Evolutionary conservation across 2,797 vertebrate species (phyloP), one percentile per base, ranked within the genome.

Genomic region (Paratrypauchen microcephalus): DNA sequence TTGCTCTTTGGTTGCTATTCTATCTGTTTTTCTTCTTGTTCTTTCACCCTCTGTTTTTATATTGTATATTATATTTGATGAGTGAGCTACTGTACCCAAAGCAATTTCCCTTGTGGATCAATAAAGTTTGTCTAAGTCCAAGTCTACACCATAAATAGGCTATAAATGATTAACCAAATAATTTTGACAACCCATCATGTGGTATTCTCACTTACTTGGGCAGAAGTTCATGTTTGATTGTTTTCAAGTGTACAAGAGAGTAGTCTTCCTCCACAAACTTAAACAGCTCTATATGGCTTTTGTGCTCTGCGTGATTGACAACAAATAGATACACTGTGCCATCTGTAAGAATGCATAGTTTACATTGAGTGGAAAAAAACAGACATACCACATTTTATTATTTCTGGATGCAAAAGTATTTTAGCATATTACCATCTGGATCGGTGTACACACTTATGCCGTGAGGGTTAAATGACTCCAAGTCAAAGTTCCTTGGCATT

Each of bases 271-370:
- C 94, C n/a, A 91, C 68, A 85, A 94, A 97, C 75, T 78, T 91
- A 82, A 99, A 99, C 70, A 96, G 66, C 75, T 99, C 97, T n/a
- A 99, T 89, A 2, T 95, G 95, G 83, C 92, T 94, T 64, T 89
- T 90, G 63, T 79, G 74, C 32, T 94, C 55, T 72, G 96, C 96
- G 79, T 99, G 97, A 91, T 92, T 99, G 69, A 97, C 95, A 71
- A 96, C 94, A 71, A 95, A 98, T 50, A 99, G 91, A 82, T 97
- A 96, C 30, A 95, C 81, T 0, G 89, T 77, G 55, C 91, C 82
- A 32, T 96, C 97, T 98, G 86, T 65, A 41, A 66, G 60, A 11
- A 72, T 62, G 71, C 23, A 67, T 62, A 19, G 23, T 13, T 13
- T 19, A 71, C 74, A 58, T 2, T 48, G 61, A 50, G 5, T 21